Conservation (phyloP, 2,888 invertebrate genomes). For the Seira musarum region DNA sequence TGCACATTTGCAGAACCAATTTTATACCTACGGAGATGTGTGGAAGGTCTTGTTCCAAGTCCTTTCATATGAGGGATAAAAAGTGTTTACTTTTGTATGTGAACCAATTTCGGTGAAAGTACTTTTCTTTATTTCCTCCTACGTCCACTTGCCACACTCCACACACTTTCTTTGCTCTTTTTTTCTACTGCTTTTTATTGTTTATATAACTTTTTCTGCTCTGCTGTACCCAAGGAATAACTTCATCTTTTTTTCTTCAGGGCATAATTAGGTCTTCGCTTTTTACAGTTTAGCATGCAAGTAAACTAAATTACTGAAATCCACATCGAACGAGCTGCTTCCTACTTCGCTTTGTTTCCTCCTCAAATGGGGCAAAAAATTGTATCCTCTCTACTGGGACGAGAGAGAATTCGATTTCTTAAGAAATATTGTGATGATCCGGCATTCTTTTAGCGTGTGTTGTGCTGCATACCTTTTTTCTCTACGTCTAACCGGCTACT, state of each 20-base stretch:
- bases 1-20: conserved; percentile 24
- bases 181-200: background rate
- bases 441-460: background rate
- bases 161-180: background rate
- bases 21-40: background rate
- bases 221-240: background rate
- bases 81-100: conserved; percentile 17
- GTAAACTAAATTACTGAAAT: conserved; percentile 5
- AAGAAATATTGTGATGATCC: conserved; percentile 6
- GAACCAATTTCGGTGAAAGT: conserved; percentile 18
- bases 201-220: background rate
- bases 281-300: conserved; percentile 24
- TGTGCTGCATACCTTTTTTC: background rate
- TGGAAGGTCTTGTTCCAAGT: background rate
- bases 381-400: background rate
- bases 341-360: background rate
- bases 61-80: background rate
- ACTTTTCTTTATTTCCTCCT: conserved; percentile 11
- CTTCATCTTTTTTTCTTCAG: background rate
- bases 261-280: conserved; percentile 19
- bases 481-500: background rate
- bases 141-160: background rate
- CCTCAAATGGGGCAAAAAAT: background rate
- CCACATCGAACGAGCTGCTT: background rate
- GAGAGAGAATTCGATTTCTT: background rate